A percentile compares a stretch with the other conserved stretches of the same genome.
phyloP scores from a whole-genome alignment of 2,888 invertebrate species.

The Chelonus formosanus region DNA sequence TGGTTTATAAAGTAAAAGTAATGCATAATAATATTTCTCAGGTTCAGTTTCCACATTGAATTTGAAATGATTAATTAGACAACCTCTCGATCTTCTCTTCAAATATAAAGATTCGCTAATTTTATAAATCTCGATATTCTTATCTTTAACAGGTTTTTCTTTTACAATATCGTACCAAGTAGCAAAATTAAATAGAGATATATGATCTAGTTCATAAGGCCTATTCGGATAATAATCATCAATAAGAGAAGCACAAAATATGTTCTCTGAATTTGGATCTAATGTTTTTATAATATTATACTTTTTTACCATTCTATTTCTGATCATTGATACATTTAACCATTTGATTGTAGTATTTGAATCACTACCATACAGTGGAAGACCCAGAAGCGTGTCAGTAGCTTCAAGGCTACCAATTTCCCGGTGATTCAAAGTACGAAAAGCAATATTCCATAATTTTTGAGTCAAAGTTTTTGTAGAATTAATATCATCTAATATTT shows the following conservation, averaged over 20 bases:
- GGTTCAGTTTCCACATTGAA: neutral
- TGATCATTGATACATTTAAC: constrained; percentile 37
- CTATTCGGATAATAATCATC: constrained; percentile 36
- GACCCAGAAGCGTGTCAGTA: constrained; percentile 31
- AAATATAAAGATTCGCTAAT: neutral
- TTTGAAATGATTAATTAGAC: too few species aligned
- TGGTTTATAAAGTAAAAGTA: too few species aligned
- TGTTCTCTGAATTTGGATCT: constrained; percentile 31
- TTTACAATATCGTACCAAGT: constrained; percentile 33
- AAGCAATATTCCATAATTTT: constrained; percentile 48
- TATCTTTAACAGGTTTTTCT: constrained; percentile 38
- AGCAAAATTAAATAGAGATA: constrained; percentile 38
- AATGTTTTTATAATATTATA: constrained; percentile 21
- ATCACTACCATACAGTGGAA: constrained; percentile 50
- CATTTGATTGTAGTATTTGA: constrained; percentile 48
- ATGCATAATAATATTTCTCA: neutral
- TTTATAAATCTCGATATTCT: constrained; percentile 29
- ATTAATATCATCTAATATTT: constrained; percentile 42
- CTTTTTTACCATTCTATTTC: constrained; percentile 10
- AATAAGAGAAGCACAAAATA: constrained; percentile 33
- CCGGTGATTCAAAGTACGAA: constrained; percentile 46
- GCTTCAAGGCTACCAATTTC: constrained; percentile 36
- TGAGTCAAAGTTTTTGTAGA: constrained; percentile 48
- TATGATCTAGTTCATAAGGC: constrained; percentile 39
- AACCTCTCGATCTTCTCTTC: neutral